Percentiles rank a stretch among this genome's conserved stretches.
Evolutionary conservation across 2,113 vertebrate species (phyloP).

Genomic region (Mixornis gularis): DNA sequence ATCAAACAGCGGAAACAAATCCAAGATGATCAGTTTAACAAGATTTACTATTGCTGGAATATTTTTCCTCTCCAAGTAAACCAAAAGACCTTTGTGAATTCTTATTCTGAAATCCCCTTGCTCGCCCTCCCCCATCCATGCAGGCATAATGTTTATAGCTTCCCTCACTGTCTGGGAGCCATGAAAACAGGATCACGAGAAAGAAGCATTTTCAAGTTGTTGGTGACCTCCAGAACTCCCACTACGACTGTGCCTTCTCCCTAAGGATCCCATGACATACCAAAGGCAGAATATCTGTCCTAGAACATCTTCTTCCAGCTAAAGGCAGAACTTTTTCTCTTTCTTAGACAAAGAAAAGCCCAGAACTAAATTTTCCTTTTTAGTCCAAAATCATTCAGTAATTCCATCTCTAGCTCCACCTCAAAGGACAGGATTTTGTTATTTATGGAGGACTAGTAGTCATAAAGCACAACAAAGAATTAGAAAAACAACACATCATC

Average conservation of each 20-base stretch:
- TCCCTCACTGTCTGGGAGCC: not conserved
- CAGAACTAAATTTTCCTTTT: not conserved
- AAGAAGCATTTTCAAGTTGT: not conserved
- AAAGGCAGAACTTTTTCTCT: not conserved
- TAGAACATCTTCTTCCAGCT: conserved; percentile 51
- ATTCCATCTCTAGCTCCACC: not conserved
- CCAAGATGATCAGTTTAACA: not conserved
- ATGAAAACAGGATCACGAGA: conserved; percentile 19
- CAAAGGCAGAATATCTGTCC: conserved; percentile 7
- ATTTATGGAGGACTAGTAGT: not conserved
- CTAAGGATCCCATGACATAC: conserved; percentile 18
- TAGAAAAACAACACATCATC: not conserved
- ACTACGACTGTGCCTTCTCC: not conserved
- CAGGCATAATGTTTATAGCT: not conserved
- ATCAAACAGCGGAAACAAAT: not conserved
- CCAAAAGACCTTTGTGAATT: not conserved
- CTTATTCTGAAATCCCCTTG: not conserved
- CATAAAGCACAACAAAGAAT: not conserved
- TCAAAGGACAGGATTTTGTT: not conserved
- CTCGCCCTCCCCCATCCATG: not conserved
- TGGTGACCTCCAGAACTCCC: conserved; percentile 23
- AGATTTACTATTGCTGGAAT: not conserved
- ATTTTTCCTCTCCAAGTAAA: not conserved
- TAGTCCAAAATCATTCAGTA: not conserved
- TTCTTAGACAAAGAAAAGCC: not conserved